These are phyloP conservation scores for Nylanderia fulva DNA, from an alignment of 1,140 invertebrate species.

Conservation along the genomic window DNA sequence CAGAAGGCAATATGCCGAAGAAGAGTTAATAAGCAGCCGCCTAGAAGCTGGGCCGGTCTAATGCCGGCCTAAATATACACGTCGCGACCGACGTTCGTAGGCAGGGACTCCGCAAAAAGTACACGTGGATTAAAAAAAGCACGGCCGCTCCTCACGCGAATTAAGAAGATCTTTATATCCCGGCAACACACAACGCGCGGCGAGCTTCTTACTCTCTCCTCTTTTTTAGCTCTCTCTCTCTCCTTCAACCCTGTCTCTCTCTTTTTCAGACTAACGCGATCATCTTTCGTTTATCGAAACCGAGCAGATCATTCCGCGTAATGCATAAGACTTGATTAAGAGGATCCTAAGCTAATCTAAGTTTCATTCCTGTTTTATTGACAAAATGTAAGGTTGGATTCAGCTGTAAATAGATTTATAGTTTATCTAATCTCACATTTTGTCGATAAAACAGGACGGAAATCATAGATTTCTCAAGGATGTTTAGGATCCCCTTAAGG, in stretches of 20 bases:
- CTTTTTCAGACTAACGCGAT: background rate
- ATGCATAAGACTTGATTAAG: slow-evolving; percentile 33
- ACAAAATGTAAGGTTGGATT: no score
- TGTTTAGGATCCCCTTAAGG: no score
- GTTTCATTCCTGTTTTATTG: no score
- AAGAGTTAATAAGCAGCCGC: slow-evolving; percentile 76
- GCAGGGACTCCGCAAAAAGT: slow-evolving; percentile 59
- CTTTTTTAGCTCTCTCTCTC: background rate
- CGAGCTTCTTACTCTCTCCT: background rate
- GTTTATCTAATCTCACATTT: no score
- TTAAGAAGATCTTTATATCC: slow-evolving; percentile 61
- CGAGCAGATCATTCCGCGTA: slow-evolving; percentile 12
- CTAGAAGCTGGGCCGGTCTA: slow-evolving; percentile 68
- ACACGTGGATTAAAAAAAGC: slow-evolving; percentile 69
- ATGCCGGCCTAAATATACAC: slow-evolving; percentile 78
- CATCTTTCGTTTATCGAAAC: slow-evolving; percentile 49
- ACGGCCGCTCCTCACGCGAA: slow-evolving; percentile 57
- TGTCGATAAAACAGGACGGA: no score
- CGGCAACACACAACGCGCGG: slow-evolving; percentile 31
- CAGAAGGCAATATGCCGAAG: slow-evolving; percentile 71
- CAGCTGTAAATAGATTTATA: no score
- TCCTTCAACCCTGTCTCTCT: background rate
- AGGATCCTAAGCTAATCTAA: no score
- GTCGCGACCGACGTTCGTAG: slow-evolving; percentile 56
- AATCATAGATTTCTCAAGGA: no score